Percentiles rank a stretch among this genome's conserved stretches.
These are phyloP conservation scores for Stenolophus ochropezus DNA, from an alignment of 2,888 invertebrate species.

Conservation along the genomic window DNA sequence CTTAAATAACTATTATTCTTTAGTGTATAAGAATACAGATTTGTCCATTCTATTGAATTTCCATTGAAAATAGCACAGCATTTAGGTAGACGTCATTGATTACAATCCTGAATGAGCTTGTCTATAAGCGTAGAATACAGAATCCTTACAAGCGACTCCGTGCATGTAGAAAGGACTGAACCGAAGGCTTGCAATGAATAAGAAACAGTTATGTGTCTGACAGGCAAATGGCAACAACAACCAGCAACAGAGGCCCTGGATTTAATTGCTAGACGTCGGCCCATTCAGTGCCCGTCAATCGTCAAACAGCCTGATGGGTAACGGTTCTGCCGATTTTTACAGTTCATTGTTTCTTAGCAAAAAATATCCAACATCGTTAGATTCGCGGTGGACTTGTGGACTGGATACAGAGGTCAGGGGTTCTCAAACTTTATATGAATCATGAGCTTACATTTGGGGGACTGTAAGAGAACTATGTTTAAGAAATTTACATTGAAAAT, in stretches of 20 bases:
- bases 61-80: too few species aligned
- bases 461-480: neutral
- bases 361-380: slow-evolving; percentile 30
- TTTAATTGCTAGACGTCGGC: slow-evolving; percentile 19
- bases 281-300: slow-evolving; percentile 13
- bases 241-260: neutral
- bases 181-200: neutral
- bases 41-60: too few species aligned
- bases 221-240: neutral
- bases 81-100: too few species aligned
- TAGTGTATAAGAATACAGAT: too few species aligned
- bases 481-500: too few species aligned
- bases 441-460: neutral
- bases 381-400: neutral
- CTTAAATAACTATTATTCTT: too few species aligned
- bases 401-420: slow-evolving; percentile 8
- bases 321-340: slow-evolving; percentile 50
- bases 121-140: too few species aligned
- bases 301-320: slow-evolving; percentile 33
- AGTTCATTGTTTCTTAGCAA: slow-evolving; percentile 51
- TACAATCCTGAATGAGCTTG: too few species aligned
- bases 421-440: slow-evolving; percentile 4
- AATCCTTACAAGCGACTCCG: neutral
- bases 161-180: neutral
- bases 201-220: slow-evolving; percentile 22